Percentiles rank a stretch among this genome's conserved stretches.
phyloP scores from a whole-genome alignment of 2,113 vertebrate genomes.

The Cryptoleucopteryx plumbea region DNA sequence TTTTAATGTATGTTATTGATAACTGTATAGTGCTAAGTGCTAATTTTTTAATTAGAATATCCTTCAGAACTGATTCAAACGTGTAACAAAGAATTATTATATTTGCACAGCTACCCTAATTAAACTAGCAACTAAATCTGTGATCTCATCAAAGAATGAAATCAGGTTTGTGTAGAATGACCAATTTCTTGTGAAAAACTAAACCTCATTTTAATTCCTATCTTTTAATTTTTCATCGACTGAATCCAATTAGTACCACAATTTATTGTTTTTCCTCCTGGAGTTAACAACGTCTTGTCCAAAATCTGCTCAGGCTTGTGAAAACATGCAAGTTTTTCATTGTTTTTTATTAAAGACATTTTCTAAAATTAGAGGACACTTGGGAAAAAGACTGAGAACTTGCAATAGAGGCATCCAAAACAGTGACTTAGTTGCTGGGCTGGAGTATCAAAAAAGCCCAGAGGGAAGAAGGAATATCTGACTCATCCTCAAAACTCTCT shows the following conservation, averaged over 20 bases:
- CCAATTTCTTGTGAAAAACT: background rate
- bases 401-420: background rate
- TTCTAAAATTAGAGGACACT: background rate
- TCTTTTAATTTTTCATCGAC: background rate
- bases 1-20: background rate
- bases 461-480: background rate
- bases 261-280: background rate
- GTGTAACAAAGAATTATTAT: background rate
- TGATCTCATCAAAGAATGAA: background rate
- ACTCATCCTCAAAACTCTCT: conserved; percentile 14
- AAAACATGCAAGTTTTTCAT: background rate
- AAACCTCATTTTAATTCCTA: background rate
- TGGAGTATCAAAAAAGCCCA: background rate
- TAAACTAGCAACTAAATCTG: background rate
- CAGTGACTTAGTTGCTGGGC: background rate
- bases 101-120: background rate
- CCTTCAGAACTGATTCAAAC: background rate
- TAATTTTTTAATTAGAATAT: background rate
- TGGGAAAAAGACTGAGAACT: background rate
- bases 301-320: background rate
- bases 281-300: background rate
- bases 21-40: background rate
- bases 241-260: background rate
- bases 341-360: background rate
- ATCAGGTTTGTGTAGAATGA: background rate